Base-by-base conservation (phyloP, 2,888 invertebrate species). In the Phyto melanocephala region DNA sequence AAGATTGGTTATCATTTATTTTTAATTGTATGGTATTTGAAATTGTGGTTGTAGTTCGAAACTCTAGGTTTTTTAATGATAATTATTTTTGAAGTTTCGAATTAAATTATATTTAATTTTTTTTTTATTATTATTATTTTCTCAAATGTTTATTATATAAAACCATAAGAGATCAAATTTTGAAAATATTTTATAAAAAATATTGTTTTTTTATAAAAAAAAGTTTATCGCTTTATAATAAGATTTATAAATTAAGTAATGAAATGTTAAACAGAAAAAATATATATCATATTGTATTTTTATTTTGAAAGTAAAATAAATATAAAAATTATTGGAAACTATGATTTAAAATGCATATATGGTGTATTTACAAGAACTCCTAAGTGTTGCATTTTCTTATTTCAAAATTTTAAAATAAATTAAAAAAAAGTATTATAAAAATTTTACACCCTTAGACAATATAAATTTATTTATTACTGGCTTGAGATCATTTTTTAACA, bases 1-100 rank as follows among this genome's bases (percentile, higher is more conserved):
- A 54, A 75, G 75, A 70, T 79, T 65, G 50, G 52, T 42, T 54
- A 24, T 42, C 28, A 0, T 42, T 42, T n/a, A n/a, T 20, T 15
- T 2, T 13, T 67, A 71, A 72, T 68, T 58, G 83, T 28, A 28
- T 28, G 6, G 28, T 83, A 80, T 80, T 83, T 83, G 80, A 82
- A 58, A 47, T 17, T 62, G n/a, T 52, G 74, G 63, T 68, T 79
- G 35, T 60, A 42, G 70, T 75, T 70, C 22, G 24, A 24, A 24
- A 22, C 40, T 42, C 17, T n/a, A 42, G 37, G 24, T 42, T 42
- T 33, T 33, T 54, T n/a, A n/a, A n/a, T n/a, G 40, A 37, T 68
- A 56, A 52, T 5, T 33, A 13, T 37, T 50, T 67, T 22, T 22
- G 35, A 47, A 11, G 10, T 52, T 60, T 24, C 54, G 47, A 65